These are phyloP conservation scores for Procambarus virginalis DNA, from an alignment of 1,140 invertebrate genomes.

Conservation along the genomic window DNA sequence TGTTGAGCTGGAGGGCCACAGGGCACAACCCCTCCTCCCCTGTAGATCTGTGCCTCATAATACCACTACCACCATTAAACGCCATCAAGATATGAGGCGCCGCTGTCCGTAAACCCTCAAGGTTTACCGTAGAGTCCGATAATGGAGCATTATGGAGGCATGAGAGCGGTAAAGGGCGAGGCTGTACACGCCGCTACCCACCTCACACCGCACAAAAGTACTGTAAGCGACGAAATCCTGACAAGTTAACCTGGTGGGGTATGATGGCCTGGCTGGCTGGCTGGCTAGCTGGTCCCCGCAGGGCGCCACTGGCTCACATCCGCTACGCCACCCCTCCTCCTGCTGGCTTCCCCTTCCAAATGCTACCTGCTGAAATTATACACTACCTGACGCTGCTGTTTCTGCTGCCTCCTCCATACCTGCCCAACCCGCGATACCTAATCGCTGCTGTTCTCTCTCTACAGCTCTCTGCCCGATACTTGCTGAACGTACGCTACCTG, in stretches of 20 bases:
- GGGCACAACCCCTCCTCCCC: not conserved
- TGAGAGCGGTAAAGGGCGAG: too few relatives aligned
- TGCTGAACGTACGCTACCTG: not conserved
- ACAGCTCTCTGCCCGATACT: not conserved
- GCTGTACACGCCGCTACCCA: not conserved
- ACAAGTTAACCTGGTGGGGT: not conserved
- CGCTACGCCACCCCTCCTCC: not conserved
- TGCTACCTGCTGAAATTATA: too few relatives aligned
- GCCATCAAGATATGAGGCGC: too few relatives aligned
- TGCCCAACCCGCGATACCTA: not conserved
- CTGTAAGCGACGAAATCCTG: not conserved
- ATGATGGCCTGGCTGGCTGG: not conserved
- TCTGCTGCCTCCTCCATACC: not conserved
- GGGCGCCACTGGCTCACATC: not conserved
- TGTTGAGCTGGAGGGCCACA: not conserved
- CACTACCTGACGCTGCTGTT: not conserved
- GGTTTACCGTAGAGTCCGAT: too few relatives aligned
- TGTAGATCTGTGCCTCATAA: too few relatives aligned
- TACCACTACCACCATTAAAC: too few relatives aligned
- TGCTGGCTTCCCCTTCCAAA: not conserved
- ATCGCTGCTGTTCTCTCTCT: not conserved
- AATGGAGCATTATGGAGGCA: too few relatives aligned
- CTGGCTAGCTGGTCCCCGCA: not conserved
- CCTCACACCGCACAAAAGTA: not conserved
- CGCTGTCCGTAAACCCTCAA: too few relatives aligned